phyloP scores from a whole-genome alignment of 1,140 invertebrate genomes.

The Lasioglossum baleicum region DNA sequence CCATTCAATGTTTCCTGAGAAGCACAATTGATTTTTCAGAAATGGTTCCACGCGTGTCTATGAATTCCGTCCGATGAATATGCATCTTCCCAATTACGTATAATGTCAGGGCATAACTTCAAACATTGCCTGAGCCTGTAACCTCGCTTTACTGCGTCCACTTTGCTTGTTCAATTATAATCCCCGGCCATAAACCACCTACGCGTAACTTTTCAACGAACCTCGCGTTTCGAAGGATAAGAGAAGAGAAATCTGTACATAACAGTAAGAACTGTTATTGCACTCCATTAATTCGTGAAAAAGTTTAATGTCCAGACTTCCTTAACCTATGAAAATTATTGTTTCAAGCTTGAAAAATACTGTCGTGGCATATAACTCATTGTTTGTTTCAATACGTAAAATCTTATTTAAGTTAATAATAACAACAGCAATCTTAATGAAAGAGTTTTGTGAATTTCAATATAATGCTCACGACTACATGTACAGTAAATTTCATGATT shows the following conservation, averaged over 20 bases:
- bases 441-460: no score
- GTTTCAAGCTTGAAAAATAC: no score
- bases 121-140: background rate
- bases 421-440: no score
- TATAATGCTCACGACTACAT: no score
- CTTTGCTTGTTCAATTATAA: conserved; percentile 3
- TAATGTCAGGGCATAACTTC: background rate
- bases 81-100: background rate
- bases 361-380: no score
- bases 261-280: background rate
- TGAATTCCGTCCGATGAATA: background rate
- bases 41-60: background rate
- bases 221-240: background rate
- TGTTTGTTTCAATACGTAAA: no score
- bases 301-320: background rate
- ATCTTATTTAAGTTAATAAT: no score
- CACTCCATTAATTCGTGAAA: background rate
- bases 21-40: background rate
- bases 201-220: background rate
- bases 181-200: background rate
- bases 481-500: no score
- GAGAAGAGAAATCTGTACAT: background rate
- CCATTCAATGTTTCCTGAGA: background rate
- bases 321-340: no score
- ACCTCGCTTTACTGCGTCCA: background rate